Conservation (phyloP, 2,113 vertebrate genomes). For the Pelobates fuscus region DNA sequence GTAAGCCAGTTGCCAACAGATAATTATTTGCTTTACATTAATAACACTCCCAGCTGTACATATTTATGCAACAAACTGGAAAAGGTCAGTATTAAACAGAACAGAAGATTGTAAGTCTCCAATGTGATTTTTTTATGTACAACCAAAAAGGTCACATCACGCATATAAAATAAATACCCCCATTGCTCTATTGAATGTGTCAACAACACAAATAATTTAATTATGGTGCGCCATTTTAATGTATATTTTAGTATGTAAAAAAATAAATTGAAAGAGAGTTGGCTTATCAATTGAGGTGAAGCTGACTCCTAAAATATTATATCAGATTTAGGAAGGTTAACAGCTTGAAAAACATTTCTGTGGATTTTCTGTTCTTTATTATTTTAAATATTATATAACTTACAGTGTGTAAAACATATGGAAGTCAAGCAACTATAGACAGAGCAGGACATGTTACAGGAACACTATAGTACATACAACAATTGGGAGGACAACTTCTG, state of each 20-base stretch:
- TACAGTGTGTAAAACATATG: neutral
- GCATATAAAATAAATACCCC: constrained; percentile 31
- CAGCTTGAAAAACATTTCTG: neutral
- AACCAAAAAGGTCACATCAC: constrained; percentile 37
- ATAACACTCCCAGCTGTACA: constrained; percentile 27
- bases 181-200: neutral
- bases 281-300: neutral
- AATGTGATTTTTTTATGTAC: constrained; percentile 16
- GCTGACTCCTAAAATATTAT: neutral
- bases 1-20: neutral
- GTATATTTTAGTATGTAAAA: neutral
- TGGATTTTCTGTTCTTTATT: neutral
- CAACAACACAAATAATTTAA: neutral
- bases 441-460: too few relatives aligned
- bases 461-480: too few relatives aligned
- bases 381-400: neutral
- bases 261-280: neutral
- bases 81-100: constrained; percentile 39
- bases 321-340: neutral
- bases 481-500: too few relatives aligned
- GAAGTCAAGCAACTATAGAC: neutral
- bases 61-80: constrained; percentile 41
- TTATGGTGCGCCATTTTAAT: neutral
- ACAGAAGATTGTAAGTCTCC: constrained; percentile 25
- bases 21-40: constrained; percentile 36